Evolutionary conservation across 2,888 invertebrate genomes (phyloP).

Genomic region (Rhingia campestris): DNA sequence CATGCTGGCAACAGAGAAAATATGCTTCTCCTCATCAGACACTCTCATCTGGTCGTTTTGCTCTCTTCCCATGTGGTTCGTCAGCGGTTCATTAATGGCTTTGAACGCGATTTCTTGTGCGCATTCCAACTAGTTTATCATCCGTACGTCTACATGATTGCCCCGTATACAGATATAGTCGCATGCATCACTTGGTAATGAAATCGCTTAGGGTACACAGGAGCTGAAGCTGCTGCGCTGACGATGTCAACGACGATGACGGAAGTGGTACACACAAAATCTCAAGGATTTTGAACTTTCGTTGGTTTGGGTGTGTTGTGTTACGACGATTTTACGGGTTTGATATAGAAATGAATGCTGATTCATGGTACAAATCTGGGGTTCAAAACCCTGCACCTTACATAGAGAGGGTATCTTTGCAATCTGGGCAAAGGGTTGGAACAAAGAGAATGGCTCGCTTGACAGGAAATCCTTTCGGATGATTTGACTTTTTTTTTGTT

Average conservation of each 20-base stretch:
- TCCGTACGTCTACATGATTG: constrained; percentile 37
- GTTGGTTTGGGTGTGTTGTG: constrained; percentile 4
- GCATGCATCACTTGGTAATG: constrained; percentile 39
- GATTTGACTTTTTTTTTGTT: constrained; percentile 10
- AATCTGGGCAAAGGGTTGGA: neutral
- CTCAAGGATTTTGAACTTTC: constrained; percentile 37
- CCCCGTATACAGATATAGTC: constrained; percentile 19
- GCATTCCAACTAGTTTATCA: constrained; percentile 52
- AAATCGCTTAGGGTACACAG: constrained; percentile 32
- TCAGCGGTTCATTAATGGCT: constrained; percentile 80
- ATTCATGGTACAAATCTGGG: constrained; percentile 12
- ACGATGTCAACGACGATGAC: neutral
- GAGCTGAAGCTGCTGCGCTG: constrained; percentile 10
- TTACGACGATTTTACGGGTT: constrained; percentile 13
- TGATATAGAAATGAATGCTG: constrained; percentile 16
- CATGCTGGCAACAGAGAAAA: constrained; percentile 8
- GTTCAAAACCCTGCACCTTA: constrained; percentile 2
- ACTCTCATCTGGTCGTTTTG: constrained; percentile 27
- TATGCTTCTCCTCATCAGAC: constrained; percentile 13
- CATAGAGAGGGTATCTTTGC: neutral
- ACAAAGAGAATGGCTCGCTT: neutral
- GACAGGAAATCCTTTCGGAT: constrained; percentile 16
- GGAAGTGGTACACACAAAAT: constrained; percentile 31
- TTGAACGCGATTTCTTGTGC: constrained; percentile 59
- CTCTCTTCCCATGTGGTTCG: constrained; percentile 66